These are phyloP conservation scores for Mesaphorura yosii DNA, from an alignment of 1,140 invertebrate genomes.

Conservation along the genomic window DNA sequence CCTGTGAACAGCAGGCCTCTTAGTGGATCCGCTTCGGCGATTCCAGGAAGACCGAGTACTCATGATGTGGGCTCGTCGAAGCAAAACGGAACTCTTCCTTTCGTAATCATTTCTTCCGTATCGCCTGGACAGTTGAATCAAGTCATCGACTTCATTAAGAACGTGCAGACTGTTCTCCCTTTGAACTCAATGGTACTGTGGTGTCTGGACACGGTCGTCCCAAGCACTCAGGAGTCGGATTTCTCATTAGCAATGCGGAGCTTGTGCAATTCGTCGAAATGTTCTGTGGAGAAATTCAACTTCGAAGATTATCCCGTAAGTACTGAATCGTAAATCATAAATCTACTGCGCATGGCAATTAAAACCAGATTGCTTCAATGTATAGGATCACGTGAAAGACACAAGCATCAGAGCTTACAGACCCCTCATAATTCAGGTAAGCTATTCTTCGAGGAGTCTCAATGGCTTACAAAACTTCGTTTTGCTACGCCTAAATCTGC, in stretches of 20 bases:
- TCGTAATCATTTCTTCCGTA: slow-evolving; percentile 22
- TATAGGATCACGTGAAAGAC: slow-evolving; percentile 42
- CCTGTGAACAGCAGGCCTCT: too few relatives aligned
- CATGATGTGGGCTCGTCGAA: slow-evolving; percentile 4
- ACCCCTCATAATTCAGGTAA: slow-evolving; percentile 45
- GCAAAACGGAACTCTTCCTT: slow-evolving; percentile 14
- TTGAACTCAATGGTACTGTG: slow-evolving; percentile 22
- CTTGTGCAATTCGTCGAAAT: slow-evolving; percentile 39
- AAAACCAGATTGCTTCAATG: too few relatives aligned
- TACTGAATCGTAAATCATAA: too few relatives aligned
- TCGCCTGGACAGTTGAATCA: slow-evolving; percentile 14
- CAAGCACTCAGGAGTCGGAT: slow-evolving; percentile 22
- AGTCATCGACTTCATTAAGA: slow-evolving; percentile 22
- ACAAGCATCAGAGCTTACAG: slow-evolving; percentile 39
- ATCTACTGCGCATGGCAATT: too few relatives aligned
- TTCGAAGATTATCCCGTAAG: slow-evolving; percentile 42
- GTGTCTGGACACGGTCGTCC: slow-evolving; percentile 16
- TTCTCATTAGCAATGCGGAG: slow-evolving; percentile 35
- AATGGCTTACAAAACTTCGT: too few relatives aligned
- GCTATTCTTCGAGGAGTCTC: neutral
- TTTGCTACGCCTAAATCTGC: too few relatives aligned
- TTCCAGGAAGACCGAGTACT: slow-evolving; percentile 2
- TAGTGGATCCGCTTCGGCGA: slow-evolving; percentile 1
- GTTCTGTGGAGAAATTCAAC: slow-evolving; percentile 39
- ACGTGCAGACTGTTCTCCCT: slow-evolving; percentile 19